phyloP scores from a whole-genome alignment of 1,140 invertebrate genomes.

The Drosophila melanogaster region DNA sequence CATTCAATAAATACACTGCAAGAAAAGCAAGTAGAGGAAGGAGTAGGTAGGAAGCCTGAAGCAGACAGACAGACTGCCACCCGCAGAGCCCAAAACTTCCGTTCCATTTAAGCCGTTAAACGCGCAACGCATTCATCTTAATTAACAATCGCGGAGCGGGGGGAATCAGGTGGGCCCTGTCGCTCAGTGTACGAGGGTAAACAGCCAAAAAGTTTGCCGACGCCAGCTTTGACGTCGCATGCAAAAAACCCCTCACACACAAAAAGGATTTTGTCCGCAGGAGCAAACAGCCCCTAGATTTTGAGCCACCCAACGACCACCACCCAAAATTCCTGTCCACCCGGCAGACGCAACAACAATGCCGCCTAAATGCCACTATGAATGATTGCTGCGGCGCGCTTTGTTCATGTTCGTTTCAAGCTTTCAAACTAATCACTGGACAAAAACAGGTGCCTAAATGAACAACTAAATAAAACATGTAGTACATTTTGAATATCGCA shows the following conservation, averaged over 20 bases:
- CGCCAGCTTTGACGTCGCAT: constrained; percentile 51
- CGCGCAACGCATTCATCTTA: constrained; percentile 77
- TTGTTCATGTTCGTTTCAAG: constrained; percentile 77
- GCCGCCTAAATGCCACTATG: constrained; percentile 63
- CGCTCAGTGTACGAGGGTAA: constrained; percentile 33
- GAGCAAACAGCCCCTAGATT: constrained; percentile 15
- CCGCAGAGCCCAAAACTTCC: constrained; percentile 59
- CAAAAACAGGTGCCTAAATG: background rate
- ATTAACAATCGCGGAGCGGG: constrained; percentile 45
- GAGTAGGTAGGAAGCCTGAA: background rate
- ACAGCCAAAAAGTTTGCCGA: constrained; percentile 71
- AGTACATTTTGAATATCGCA: no score
- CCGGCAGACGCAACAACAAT: constrained; percentile 49
- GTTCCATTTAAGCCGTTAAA: constrained; percentile 77
- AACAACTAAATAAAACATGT: background rate
- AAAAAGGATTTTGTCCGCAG: constrained; percentile 59
- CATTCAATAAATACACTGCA: constrained; percentile 55
- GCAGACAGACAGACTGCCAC: background rate
- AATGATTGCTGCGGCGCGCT: constrained; percentile 74
- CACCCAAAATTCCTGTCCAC: background rate
- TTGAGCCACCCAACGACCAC: constrained; percentile 3
- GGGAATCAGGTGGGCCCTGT: constrained; percentile 2
- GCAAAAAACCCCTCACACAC: constrained; percentile 53
- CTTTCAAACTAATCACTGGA: constrained; percentile 31
- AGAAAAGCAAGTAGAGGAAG: constrained; percentile 25